phyloP scores from a whole-genome alignment of 2,888 invertebrate species.

The Sinohyriopsis cumingii region DNA sequence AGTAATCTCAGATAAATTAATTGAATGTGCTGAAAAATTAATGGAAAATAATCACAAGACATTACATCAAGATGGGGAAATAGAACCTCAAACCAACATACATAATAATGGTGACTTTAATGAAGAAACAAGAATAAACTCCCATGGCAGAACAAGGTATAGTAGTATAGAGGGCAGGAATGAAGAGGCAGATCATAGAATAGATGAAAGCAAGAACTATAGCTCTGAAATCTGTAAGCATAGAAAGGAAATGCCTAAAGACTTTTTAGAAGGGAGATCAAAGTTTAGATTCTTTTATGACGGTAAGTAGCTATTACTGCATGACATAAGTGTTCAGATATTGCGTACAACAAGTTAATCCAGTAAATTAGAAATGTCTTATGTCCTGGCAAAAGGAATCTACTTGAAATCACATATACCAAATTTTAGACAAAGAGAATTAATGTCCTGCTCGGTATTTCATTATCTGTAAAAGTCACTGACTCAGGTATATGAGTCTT shows the following conservation, averaged over 20 bases:
- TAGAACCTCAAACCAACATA: no score
- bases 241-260: slow-evolving; percentile 20
- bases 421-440: no score
- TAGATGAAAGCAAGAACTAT: slow-evolving; percentile 10
- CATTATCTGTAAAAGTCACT: no score
- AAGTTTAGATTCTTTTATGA: slow-evolving; percentile 34
- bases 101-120: no score
- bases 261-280: slow-evolving; percentile 33
- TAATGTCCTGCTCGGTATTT: no score
- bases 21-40: slow-evolving; percentile 36
- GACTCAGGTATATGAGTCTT: no score
- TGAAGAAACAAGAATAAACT: no score
- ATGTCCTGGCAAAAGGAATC: background rate
- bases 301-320: slow-evolving; percentile 13
- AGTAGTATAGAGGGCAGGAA: background rate
- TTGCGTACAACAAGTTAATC: no score
- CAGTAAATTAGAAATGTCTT: no score
- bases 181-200: background rate
- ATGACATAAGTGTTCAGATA: no score
- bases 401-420: background rate
- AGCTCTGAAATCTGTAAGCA: slow-evolving; percentile 13
- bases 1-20: slow-evolving; percentile 26
- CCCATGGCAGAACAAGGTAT: no score
- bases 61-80: slow-evolving; percentile 2
- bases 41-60: slow-evolving; percentile 10